Conservation (phyloP, 2,797 vertebrate genomes). For the Nannoperca obscura region DNA sequence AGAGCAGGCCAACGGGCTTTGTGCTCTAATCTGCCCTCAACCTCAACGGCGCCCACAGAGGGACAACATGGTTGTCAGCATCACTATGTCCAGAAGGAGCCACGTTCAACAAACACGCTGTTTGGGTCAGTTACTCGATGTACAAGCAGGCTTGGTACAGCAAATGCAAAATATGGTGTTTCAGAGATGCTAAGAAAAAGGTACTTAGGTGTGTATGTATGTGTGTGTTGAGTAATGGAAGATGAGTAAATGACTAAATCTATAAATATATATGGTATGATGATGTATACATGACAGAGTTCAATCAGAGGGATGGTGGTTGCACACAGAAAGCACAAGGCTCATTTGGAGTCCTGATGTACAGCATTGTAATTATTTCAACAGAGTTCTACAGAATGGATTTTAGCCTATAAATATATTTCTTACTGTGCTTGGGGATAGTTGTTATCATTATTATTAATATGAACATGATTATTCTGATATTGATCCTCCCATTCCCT, state of each 20-base stretch:
- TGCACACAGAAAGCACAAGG: constrained; percentile 92
- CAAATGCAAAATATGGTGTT: constrained; percentile 49
- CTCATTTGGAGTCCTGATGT: constrained; percentile 90
- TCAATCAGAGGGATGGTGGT: constrained; percentile 56
- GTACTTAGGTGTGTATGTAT: constrained; percentile 25
- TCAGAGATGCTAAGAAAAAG: constrained; percentile 21
- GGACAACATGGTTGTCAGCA: constrained; percentile 22
- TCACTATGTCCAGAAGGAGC: constrained; percentile 15
- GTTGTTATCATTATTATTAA: constrained; percentile 86
- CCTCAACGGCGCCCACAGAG: constrained; percentile 33
- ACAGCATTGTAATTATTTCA: constrained; percentile 94
- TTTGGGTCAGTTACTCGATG: constrained; percentile 57
- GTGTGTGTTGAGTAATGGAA: constrained; percentile 38
- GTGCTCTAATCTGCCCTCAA: constrained; percentile 30
- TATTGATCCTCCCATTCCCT: constrained; percentile 56
- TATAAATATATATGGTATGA: constrained; percentile 62
- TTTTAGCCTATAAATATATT: constrained; percentile 95
- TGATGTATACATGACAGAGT: constrained; percentile 54
- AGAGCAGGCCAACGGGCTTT: constrained; percentile 9
- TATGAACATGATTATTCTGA: constrained; percentile 81
- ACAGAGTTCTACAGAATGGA: constrained; percentile 92
- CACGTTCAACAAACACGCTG: constrained; percentile 20
- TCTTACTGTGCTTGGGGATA: constrained; percentile 93
- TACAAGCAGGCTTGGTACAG: constrained; percentile 67
- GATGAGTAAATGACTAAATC: constrained; percentile 52